Evolutionary conservation across 1,140 invertebrate genomes (phyloP).

Genomic region (Daktulosphaira vitifoliae): DNA sequence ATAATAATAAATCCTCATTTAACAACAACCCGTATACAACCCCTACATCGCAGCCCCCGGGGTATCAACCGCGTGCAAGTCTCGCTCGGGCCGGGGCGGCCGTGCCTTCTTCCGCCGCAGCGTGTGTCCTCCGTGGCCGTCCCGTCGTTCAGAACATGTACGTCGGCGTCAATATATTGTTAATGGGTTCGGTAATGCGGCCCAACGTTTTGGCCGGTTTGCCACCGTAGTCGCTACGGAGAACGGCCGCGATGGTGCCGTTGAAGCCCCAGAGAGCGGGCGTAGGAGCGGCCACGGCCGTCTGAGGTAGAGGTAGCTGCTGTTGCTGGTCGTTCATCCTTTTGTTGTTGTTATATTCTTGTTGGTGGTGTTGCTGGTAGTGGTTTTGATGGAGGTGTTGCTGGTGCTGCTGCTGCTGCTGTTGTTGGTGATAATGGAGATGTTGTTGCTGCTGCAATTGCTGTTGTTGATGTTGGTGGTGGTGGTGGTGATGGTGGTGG

Average conservation of each 20-base stretch:
- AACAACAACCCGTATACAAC: no score
- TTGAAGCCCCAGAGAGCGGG: slow-evolving; percentile 8
- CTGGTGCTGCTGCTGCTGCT: slow-evolving; percentile 16
- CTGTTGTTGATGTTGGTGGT: slow-evolving; percentile 9
- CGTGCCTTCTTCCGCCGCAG: no score
- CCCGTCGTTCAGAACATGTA: slow-evolving; percentile 14
- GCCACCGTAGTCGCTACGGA: slow-evolving; percentile 18
- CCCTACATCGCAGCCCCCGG: no score
- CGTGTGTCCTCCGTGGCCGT: background rate
- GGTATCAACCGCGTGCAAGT: no score
- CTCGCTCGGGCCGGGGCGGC: no score
- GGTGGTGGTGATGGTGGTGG: background rate
- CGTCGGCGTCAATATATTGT: slow-evolving; percentile 29
- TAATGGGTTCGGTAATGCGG: slow-evolving; percentile 27
- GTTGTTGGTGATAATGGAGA: background rate
- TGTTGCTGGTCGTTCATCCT: background rate
- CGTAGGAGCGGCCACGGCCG: background rate
- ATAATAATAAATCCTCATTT: no score
- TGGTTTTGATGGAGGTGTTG: background rate
- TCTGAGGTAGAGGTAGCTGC: slow-evolving; percentile 1
- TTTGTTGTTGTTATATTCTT: background rate
- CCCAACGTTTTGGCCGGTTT: slow-evolving; percentile 24
- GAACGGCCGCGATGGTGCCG: slow-evolving; percentile 22
- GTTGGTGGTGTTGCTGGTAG: slow-evolving; percentile 1
- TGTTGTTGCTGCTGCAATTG: slow-evolving; percentile 2